Evolutionary conservation across 2,888 invertebrate species (phyloP), one percentile per base, ranked within the genome.

Genomic region (Drosophila suboccidentalis): DNA sequence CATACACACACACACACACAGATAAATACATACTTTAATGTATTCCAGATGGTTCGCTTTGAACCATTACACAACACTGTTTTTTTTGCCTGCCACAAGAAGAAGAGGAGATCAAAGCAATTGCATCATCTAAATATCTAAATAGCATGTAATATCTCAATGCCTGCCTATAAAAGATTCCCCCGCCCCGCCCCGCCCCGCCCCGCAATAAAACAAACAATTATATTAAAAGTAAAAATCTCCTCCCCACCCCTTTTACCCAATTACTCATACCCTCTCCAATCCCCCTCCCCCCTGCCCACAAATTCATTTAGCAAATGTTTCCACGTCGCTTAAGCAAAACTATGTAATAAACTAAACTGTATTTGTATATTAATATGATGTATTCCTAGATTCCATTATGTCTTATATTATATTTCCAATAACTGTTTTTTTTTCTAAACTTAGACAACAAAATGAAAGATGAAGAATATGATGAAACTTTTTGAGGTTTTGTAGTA

Each of bases 331-430:
- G 59, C 80, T 60, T 63, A 46, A 47, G 49, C 47, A 63, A 55
- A 63, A 51, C 29, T 32, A 29, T 61, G 46, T 61, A 60, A 68
- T 55, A 41, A 63, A 60, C 34, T 57, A 75, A 75, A 59, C 47
- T 67, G 38, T 64, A 58, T 64, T 46, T 78, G 49, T 62, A 79
- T 60, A 59, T 78, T 50, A 75, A 75, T 76, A 60, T 75, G 55
- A 60, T 75, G 55, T 70, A 75, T 58, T 75, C 47, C 71, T 63
- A 34, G 51, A 80, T 63, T 75, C 46, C 50, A 44, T 15, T 50
- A 60, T 50, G 49, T 49, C 43, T 49, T 57, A 51, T 39, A 47
- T 61, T 53, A 19, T 60, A 51, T 60, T 60, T 51, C 51, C 41
- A n/a, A 54, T 46, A 43, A 26, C 3, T n/a, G n/a, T 36, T 36